Conservation (phyloP, 1,140 invertebrate genomes). For the Brachystomella parvula region DNA sequence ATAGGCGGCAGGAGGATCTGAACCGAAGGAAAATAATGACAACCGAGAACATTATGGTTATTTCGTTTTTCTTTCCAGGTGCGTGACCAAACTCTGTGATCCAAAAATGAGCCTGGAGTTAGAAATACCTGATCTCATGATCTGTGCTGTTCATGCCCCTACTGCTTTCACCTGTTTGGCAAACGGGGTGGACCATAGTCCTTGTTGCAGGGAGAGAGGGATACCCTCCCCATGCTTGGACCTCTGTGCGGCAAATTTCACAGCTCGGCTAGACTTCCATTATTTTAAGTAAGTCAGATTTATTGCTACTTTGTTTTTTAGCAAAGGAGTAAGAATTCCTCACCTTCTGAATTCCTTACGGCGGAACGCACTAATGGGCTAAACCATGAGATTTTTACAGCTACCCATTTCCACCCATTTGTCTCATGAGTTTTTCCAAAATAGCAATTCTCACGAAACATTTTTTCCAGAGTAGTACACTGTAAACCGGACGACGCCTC, state of each 20-base stretch:
- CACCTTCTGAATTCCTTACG: too few relatives aligned
- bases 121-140: slow-evolving; percentile 66
- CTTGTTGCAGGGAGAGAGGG: slow-evolving; percentile 64
- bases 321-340: too few relatives aligned
- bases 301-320: background rate
- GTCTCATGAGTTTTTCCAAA: too few relatives aligned
- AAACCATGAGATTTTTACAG: too few relatives aligned
- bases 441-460: too few relatives aligned
- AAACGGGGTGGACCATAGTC: slow-evolving; percentile 69
- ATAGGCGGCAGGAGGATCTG: background rate
- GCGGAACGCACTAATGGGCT: too few relatives aligned
- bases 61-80: slow-evolving; percentile 44
- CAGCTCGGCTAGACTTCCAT: slow-evolving; percentile 64
- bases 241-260: slow-evolving; percentile 68
- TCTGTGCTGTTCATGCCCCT: slow-evolving; percentile 72
- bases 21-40: slow-evolving; percentile 1
- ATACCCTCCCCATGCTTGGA: slow-evolving; percentile 63
- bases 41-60: background rate
- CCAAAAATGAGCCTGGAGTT: slow-evolving; percentile 55
- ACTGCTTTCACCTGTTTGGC: slow-evolving; percentile 68
- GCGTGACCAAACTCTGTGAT: slow-evolving; percentile 68
- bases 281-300: slow-evolving; percentile 59
- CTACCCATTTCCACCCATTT: too few relatives aligned
- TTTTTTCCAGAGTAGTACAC: too few relatives aligned
- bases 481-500: too few relatives aligned